These are phyloP conservation scores for Hydractinia echinata DNA, from an alignment of 30 jellyfish, hydroid and myxozoan genomes.

Conservation along the genomic window DNA sequence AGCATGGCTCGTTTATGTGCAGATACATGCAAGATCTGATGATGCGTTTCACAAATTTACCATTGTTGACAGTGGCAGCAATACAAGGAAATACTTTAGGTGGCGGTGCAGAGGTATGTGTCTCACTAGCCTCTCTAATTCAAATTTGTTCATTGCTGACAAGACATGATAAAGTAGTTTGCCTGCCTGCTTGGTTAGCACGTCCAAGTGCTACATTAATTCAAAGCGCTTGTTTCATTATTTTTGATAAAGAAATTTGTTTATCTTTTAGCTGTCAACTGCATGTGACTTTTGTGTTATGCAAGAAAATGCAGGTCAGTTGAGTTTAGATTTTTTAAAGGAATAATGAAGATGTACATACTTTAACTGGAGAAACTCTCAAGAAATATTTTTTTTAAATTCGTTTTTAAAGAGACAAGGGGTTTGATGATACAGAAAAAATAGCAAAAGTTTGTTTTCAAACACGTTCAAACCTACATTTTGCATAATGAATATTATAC, in stretches of 20 bases:
- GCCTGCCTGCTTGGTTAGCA: no score
- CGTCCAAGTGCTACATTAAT: no score
- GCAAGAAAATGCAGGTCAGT: conserved; percentile 54
- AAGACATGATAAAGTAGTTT: no score
- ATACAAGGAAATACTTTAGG: conserved; percentile 81
- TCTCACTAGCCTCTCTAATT: neutral
- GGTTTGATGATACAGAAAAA: no score
- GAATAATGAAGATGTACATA: neutral
- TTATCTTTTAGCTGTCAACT: conserved; percentile 58
- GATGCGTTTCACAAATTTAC: conserved; percentile 58
- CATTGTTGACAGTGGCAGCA: conserved; percentile 76
- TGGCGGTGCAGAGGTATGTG: conserved; percentile 92
- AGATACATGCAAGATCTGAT: conserved; percentile 70
- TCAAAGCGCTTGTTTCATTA: no score
- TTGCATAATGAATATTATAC: no score
- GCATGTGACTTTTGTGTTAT: conserved; percentile 79
- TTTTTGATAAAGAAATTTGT: neutral
- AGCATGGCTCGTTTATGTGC: conserved; percentile 74
- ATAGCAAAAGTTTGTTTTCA: no score
- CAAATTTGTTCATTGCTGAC: no score
- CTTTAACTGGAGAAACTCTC: neutral
- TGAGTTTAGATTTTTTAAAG: neutral
- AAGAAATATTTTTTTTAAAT: neutral
- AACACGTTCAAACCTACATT: no score
- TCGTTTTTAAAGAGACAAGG: neutral